Evolutionary conservation across 2,888 invertebrate species (phyloP).

Genomic region (Lamellibrachia satsuma): DNA sequence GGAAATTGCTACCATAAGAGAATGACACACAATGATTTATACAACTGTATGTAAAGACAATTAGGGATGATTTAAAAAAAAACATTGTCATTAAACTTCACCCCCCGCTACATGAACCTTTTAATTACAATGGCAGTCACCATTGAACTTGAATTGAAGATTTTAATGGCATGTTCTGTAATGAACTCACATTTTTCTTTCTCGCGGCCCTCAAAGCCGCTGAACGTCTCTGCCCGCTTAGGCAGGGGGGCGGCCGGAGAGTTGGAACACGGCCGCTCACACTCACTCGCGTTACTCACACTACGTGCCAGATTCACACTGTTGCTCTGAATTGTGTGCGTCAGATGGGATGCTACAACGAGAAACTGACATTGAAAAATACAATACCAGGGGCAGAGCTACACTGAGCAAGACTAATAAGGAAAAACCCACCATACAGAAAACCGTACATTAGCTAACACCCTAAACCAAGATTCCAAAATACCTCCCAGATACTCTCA

Average conservation of each 20-base stretch:
- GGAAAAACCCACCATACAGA: background rate
- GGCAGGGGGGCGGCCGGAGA: conserved; percentile 84
- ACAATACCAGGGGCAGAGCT: background rate
- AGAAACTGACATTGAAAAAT: conserved; percentile 37
- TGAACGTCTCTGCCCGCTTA: conserved; percentile 93
- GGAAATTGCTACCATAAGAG: too few species aligned
- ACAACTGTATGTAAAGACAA: too few species aligned
- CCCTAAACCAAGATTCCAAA: too few species aligned
- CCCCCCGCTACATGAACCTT: too few species aligned
- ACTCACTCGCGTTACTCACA: conserved; percentile 92
- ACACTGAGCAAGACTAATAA: background rate
- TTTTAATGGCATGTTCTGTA: background rate
- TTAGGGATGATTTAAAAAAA: too few species aligned
- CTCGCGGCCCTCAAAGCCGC: conserved; percentile 80
- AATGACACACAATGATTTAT: too few species aligned
- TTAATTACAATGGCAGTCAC: too few species aligned
- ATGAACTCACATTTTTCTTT: conserved; percentile 44
- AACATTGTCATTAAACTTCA: too few species aligned
- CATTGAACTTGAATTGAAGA: background rate
- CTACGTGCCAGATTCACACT: conserved; percentile 87
- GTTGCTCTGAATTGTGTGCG: conserved; percentile 21
- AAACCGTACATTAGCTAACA: too few species aligned
- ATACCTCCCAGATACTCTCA: too few species aligned
- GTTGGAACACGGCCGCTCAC: conserved; percentile 75
- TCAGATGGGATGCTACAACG: conserved; percentile 27